These are phyloP conservation scores for Brachypalpus laphriformis DNA, from an alignment of 2,888 invertebrate genomes.

Conservation along the genomic window DNA sequence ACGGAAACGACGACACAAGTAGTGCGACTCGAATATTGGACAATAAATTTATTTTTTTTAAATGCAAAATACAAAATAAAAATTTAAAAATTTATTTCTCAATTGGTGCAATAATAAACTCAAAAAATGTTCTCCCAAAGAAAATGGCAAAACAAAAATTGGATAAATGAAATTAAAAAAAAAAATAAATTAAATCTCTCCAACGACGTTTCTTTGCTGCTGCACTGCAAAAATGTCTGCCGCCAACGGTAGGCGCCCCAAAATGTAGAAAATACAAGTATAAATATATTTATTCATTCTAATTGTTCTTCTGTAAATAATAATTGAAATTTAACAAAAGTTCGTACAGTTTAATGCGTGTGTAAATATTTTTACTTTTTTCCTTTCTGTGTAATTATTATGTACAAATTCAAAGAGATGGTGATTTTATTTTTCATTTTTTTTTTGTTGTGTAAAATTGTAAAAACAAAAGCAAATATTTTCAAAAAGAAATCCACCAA, in stretches of 20 bases:
- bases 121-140: constrained; percentile 41
- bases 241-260: constrained; percentile 42
- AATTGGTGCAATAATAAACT: constrained; percentile 78
- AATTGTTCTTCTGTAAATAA: constrained; percentile 59
- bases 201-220: constrained; percentile 7
- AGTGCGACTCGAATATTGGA: constrained; percentile 80
- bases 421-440: constrained; percentile 37
- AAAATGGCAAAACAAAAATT: constrained; percentile 36
- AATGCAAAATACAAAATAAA: constrained; percentile 16
- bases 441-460: constrained; percentile 64
- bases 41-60: constrained; percentile 75
- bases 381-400: constrained; percentile 33
- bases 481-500: constrained; percentile 56
- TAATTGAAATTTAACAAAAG: constrained; percentile 14
- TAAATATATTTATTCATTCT: constrained; percentile 36
- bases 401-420: constrained; percentile 50
- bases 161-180: constrained; percentile 33
- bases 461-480: constrained; percentile 51
- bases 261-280: constrained; percentile 19
- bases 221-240: constrained; percentile 49
- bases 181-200: constrained; percentile 28
- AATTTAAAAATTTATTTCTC: constrained; percentile 33
- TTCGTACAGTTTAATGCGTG: neutral
- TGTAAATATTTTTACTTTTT: constrained; percentile 43
- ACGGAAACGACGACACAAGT: constrained; percentile 41